phyloP scores from a whole-genome alignment of 2,888 invertebrate species.

The Melanargia galathea region DNA sequence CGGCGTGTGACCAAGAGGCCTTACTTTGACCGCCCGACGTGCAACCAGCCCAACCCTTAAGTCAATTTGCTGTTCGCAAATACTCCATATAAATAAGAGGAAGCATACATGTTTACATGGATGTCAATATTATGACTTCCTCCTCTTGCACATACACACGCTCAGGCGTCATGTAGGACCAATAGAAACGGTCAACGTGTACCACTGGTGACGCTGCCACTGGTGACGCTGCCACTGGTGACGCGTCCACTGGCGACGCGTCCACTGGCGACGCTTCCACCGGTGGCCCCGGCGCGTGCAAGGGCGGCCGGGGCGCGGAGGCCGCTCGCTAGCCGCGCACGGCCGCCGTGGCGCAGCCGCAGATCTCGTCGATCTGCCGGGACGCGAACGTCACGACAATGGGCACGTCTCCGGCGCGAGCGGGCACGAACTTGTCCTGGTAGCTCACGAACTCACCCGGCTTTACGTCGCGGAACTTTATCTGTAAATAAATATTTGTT shows the following conservation, averaged over 20 bases:
- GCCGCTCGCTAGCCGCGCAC: slow-evolving; percentile 80
- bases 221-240: slow-evolving; percentile 74
- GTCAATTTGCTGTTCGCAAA: slow-evolving; percentile 21
- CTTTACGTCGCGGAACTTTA: slow-evolving; percentile 83
- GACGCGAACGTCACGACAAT: slow-evolving; percentile 86
- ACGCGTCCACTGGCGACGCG: slow-evolving; percentile 60
- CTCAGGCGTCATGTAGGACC: slow-evolving; percentile 65
- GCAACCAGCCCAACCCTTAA: slow-evolving; percentile 6
- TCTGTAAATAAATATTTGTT: slow-evolving; percentile 56
- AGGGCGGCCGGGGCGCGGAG: slow-evolving; percentile 68
- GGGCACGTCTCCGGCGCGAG: slow-evolving; percentile 82
- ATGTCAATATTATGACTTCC: slow-evolving; percentile 69
- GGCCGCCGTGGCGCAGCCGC: slow-evolving; percentile 80
- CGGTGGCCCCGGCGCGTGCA: slow-evolving; percentile 69
- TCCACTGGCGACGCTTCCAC: slow-evolving; percentile 62
- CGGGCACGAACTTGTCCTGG: slow-evolving; percentile 83
- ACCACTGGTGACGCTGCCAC: slow-evolving; percentile 62
- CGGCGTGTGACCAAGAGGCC: too few relatives aligned
- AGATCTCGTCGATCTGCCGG: slow-evolving; percentile 84
- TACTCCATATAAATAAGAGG: slow-evolving; percentile 37
- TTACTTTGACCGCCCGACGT: too few relatives aligned
- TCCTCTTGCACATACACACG: slow-evolving; percentile 72
- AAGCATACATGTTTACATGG: slow-evolving; percentile 48
- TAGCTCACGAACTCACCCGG: slow-evolving; percentile 84
- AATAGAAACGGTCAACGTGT: slow-evolving; percentile 67